phyloP scores from a whole-genome alignment of 2,888 invertebrate species.

The Acholoe squamosa region DNA sequence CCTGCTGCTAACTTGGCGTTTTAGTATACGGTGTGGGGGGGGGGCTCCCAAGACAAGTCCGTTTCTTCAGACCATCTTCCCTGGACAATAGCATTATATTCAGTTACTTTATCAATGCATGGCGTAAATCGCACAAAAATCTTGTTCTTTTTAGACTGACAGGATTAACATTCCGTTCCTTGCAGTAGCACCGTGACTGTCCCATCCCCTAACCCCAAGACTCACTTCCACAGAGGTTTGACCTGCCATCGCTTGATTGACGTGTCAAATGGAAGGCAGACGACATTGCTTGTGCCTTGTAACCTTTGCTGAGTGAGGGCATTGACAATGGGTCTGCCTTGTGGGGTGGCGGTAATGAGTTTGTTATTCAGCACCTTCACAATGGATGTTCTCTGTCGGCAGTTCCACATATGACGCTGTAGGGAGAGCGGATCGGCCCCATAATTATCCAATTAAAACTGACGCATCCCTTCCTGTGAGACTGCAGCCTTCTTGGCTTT shows the following conservation, averaged over 20 bases:
- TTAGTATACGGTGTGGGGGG: too few relatives aligned
- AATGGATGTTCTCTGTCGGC: not conserved
- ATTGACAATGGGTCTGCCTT: not conserved
- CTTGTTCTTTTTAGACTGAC: too few relatives aligned
- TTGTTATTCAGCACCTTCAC: constrained; percentile 49
- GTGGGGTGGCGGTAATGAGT: constrained; percentile 26
- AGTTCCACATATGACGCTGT: constrained; percentile 31
- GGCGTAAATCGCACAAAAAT: too few relatives aligned
- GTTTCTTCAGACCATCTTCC: too few relatives aligned
- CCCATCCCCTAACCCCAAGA: not conserved
- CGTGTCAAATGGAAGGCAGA: constrained; percentile 56
- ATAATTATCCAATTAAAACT: constrained; percentile 61
- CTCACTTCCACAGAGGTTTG: constrained; percentile 4
- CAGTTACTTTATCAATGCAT: too few relatives aligned
- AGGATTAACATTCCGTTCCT: too few relatives aligned
- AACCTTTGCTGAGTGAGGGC: constrained; percentile 30
- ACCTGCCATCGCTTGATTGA: constrained; percentile 30
- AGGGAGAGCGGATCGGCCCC: constrained; percentile 28
- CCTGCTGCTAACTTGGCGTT: too few relatives aligned
- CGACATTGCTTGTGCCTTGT: constrained; percentile 32
- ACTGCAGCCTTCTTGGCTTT: not conserved
- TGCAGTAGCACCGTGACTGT: not conserved
- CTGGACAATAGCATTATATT: too few relatives aligned
- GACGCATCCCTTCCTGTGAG: constrained; percentile 44
- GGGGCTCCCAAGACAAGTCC: too few relatives aligned